phyloP scores from a whole-genome alignment of 2,888 invertebrate species.

The Emmelina monodactyla region DNA sequence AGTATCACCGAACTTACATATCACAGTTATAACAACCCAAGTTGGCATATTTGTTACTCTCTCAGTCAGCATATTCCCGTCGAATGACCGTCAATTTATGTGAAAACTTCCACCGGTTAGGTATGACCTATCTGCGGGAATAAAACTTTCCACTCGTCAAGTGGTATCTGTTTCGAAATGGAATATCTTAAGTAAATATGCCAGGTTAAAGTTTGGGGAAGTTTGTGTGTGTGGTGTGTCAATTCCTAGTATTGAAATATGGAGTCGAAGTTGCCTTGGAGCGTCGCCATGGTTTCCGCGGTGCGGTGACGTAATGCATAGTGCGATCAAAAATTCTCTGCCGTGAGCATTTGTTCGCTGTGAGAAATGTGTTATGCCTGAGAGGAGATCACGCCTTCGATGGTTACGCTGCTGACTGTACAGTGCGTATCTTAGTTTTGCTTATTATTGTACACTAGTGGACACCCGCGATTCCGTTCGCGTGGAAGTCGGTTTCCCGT shows the following conservation, averaged over 20 bases:
- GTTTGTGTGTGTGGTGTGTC: slow-evolving; percentile 57
- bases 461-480: no score
- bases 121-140: slow-evolving; percentile 59
- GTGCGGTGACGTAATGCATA: slow-evolving; percentile 34
- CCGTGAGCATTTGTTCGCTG: not conserved
- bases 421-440: no score
- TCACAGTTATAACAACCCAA: slow-evolving; percentile 64
- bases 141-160: slow-evolving; percentile 63
- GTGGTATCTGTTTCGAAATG: slow-evolving; percentile 42
- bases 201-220: slow-evolving; percentile 58
- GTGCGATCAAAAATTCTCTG: slow-evolving; percentile 17
- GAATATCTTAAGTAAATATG: slow-evolving; percentile 59
- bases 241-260: slow-evolving; percentile 60
- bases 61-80: slow-evolving; percentile 66
- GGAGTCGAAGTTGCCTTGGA: slow-evolving; percentile 27
- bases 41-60: slow-evolving; percentile 65
- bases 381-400: not conserved
- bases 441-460: no score
- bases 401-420: no score
- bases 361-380: slow-evolving; percentile 2
- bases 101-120: slow-evolving; percentile 58
- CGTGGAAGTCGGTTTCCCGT: no score
- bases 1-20: slow-evolving; percentile 66
- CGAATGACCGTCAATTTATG: slow-evolving; percentile 67
- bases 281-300: slow-evolving; percentile 74